Conservation (phyloP, 2,113 vertebrate genomes). For the Polypterus bichir region DNA sequence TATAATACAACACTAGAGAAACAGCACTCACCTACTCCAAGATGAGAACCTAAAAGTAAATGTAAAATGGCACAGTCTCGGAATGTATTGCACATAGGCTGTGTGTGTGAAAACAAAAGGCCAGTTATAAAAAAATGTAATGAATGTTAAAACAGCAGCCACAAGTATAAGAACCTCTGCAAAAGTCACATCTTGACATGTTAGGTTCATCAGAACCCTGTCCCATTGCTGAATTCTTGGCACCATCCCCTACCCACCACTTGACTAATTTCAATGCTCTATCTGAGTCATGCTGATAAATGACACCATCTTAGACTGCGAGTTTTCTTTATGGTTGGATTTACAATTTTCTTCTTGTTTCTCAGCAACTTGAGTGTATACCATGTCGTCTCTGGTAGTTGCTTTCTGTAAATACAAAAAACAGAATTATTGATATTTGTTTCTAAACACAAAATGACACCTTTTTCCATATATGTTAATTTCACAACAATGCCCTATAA, state of each 20-base stretch:
- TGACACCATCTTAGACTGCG: slow-evolving; percentile 37
- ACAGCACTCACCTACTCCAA: too few species aligned
- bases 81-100: too few species aligned
- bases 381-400: slow-evolving; percentile 31
- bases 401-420: slow-evolving; percentile 22
- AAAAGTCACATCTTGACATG: slow-evolving; percentile 3
- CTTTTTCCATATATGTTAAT: too few species aligned
- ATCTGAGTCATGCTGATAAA: slow-evolving; percentile 38
- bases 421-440: neutral
- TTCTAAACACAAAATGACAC: too few species aligned
- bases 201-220: neutral
- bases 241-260: neutral
- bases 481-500: too few species aligned
- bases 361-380: slow-evolving; percentile 38
- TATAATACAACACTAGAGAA: too few species aligned
- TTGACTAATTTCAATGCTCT: slow-evolving; percentile 29
- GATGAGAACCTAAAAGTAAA: too few species aligned
- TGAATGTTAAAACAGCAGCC: too few species aligned
- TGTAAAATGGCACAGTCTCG: too few species aligned
- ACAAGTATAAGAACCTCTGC: too few species aligned
- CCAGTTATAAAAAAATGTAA: too few species aligned
- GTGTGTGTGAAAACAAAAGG: too few species aligned
- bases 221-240: neutral
- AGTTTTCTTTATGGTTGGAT: slow-evolving; percentile 8
- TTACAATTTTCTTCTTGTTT: slow-evolving; percentile 36